These are phyloP conservation scores for Choloepus didactylus DNA, from an alignment of 2,797 vertebrate genomes.

Conservation along the genomic window DNA sequence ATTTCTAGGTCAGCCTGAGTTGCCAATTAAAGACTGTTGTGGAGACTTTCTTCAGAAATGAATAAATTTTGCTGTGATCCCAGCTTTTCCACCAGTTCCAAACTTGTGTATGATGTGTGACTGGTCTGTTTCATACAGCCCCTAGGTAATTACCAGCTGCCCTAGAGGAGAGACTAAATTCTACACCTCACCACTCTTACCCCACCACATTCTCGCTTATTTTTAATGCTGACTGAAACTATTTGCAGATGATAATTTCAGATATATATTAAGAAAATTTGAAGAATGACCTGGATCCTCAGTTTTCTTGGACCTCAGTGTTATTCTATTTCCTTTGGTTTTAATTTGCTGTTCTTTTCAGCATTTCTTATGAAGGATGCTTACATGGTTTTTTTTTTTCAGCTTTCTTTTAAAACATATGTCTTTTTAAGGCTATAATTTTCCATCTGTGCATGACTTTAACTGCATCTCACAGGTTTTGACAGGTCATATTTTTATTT, in stretches of 20 bases:
- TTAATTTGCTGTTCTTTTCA: background rate
- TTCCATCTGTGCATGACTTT: background rate
- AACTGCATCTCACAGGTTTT: background rate
- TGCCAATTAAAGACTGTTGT: too few relatives aligned
- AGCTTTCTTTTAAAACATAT: background rate
- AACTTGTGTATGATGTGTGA: too few relatives aligned
- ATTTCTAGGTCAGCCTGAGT: too few relatives aligned
- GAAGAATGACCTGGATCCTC: background rate
- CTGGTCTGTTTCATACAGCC: too few relatives aligned
- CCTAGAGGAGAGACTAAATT: too few relatives aligned
- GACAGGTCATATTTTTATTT: background rate
- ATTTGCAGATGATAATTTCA: background rate
- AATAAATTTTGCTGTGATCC: too few relatives aligned
- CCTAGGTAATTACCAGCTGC: too few relatives aligned
- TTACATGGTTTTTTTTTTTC: background rate
- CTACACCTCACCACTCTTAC: too few relatives aligned
- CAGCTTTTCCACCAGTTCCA: too few relatives aligned
- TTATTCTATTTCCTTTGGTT: background rate
- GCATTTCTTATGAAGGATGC: background rate
- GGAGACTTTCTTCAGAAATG: too few relatives aligned
- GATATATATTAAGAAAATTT: background rate
- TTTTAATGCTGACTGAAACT: background rate
- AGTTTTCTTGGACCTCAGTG: background rate
- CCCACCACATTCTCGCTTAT: background rate
- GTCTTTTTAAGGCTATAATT: background rate